phyloP scores from a whole-genome alignment of 2,113 vertebrate species.

The Macquaria ambigua region DNA sequence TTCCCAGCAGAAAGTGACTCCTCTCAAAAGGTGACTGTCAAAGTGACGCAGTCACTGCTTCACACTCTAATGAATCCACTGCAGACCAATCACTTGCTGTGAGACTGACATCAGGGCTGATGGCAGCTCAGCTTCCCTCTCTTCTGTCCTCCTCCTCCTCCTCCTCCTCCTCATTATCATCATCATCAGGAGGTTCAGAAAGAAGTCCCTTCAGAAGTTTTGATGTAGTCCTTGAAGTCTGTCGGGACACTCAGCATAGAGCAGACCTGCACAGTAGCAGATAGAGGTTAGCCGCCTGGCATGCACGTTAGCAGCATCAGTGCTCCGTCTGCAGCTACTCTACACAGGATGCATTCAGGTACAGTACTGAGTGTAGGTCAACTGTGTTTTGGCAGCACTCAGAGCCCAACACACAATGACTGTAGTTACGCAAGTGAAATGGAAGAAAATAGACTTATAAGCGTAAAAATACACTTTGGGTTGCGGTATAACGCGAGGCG shows the following conservation, averaged over 20 bases:
- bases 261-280: conserved; percentile 69
- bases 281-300: background rate
- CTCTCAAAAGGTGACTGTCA: background rate
- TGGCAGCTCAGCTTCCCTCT: background rate
- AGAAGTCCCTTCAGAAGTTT: conserved; percentile 67
- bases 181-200: conserved; percentile 73
- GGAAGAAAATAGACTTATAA: too few species aligned
- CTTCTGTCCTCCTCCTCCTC: background rate
- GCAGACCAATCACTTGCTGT: background rate
- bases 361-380: too few species aligned
- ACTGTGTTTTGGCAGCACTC: too few species aligned
- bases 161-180: background rate
- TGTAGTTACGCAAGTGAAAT: too few species aligned
- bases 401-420: too few species aligned
- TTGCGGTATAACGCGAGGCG: too few species aligned
- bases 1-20: background rate
- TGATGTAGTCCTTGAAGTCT: conserved; percentile 78
- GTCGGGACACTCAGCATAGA: conserved; percentile 74
- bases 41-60: background rate
- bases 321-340: too few species aligned
- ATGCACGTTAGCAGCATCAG: too few species aligned
- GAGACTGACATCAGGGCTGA: background rate
- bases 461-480: too few species aligned
- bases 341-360: too few species aligned
- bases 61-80: background rate